A percentile compares a stretch with the other conserved stretches of the same genome.
Conservation (phyloP, 2,888 invertebrate species). For the Laspeyria flexula region DNA sequence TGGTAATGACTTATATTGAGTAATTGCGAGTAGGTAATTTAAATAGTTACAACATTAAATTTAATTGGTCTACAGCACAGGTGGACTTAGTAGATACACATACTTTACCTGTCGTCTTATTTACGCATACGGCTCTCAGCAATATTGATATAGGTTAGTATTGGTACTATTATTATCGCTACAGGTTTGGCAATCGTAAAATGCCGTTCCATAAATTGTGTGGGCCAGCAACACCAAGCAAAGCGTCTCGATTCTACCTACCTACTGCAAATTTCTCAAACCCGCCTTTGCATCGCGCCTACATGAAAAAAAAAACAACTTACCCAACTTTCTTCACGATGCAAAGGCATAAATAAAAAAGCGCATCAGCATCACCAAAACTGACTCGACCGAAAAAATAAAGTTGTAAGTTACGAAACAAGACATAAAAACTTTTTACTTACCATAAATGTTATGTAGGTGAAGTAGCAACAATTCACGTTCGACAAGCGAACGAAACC, state of each 20-base stretch:
- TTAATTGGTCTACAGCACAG: not conserved
- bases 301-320: constrained; percentile 35
- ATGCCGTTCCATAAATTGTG: constrained; percentile 41
- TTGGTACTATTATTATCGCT: constrained; percentile 27
- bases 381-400: constrained; percentile 44
- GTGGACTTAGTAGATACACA: not conserved
- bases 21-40: constrained; percentile 24
- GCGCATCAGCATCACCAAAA: constrained; percentile 43
- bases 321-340: constrained; percentile 34
- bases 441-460: constrained; percentile 84
- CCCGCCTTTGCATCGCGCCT: constrained; percentile 16
- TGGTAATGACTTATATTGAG: constrained; percentile 24
- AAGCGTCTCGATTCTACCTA: constrained; percentile 21
- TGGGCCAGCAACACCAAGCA: constrained; percentile 43
- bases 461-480: constrained; percentile 73
- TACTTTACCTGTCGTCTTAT: constrained; percentile 37
- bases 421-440: constrained; percentile 79
- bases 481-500: constrained; percentile 66
- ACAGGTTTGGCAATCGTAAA: constrained; percentile 39
- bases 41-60: constrained; percentile 11
- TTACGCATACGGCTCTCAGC: constrained; percentile 26
- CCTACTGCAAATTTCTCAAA: constrained; percentile 38
- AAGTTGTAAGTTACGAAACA: constrained; percentile 76
- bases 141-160: not conserved
- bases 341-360: constrained; percentile 46